Evolutionary conservation across 1,140 invertebrate genomes (phyloP), one percentile per base, ranked within the genome.

Genomic region (Charaxes varanes): DNA sequence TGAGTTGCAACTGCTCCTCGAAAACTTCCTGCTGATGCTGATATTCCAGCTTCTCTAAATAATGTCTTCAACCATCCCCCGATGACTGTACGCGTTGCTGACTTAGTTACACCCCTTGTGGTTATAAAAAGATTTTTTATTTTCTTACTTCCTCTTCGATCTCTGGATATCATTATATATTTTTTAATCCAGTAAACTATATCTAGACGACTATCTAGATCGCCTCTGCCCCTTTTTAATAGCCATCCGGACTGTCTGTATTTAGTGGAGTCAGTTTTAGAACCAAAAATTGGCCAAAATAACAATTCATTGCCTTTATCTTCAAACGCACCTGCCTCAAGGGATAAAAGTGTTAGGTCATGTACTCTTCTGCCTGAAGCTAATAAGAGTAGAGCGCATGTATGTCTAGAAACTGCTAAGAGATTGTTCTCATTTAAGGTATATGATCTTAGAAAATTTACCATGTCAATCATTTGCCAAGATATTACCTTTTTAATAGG

Each of bases 1-100:
- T 43, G 47, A 0, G 54, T 56, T 4, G 49, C 53, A 1, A 63
- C 60, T 19, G 55, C 58, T 0, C 55, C 45, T 1, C 62, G 26
- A 0, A 53, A 18, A 19, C 53, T 62, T 17, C 62, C 62, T 2
- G 58, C 38, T 8, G 42, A 28, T 6, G 48, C 56, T 8, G n/a
- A 16, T n/a, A 65, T 56, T 2, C 30, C 30, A 1, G 53, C 50
- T 10, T 49, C 41, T 15, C 34, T 37, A 10, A 62, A 31, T 3
- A 60, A 3, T n/a, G 42, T 41, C 36, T 50, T 52, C 2, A 60
- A 8, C 62, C 62, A 65, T 3, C 48, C 47, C 0, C 44, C 47
- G 8, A 65, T 65, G 6, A 62, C 40, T n/a, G 52, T 45, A 5
- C 58, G 49, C 7, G 62, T 53, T 7, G 62, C 57, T 4, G 51